Evolutionary conservation across 2,113 vertebrate species (phyloP), one percentile per base, ranked within the genome.

Genomic region (Chunga burmeisteri): DNA sequence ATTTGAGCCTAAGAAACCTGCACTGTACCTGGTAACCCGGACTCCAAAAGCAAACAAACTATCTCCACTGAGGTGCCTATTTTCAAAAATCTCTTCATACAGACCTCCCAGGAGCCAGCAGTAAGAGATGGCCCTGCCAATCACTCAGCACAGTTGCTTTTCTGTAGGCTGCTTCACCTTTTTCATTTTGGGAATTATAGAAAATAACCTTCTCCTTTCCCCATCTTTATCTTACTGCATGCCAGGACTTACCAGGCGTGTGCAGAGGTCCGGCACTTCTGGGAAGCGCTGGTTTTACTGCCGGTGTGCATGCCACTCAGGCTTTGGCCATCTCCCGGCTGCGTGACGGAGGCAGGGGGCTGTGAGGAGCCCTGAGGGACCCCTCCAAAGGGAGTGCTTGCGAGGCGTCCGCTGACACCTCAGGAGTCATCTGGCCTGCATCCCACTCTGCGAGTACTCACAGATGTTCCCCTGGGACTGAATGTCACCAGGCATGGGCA

Each of bases 231-330:
- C 29, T 50, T 22, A 19, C 15, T 13, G 32, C 8, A 8, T 11
- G 36, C 49, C 30, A 29, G 10, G 49, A 16, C 21, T 26, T 50
- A 7, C 9, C 36, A 32, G 0, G 1, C 12, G 1, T 3, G 20
- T 16, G n/a, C 4, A 12, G 40, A 25, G 9, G 23, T 11, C 20
- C n/a, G 5, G 19, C 25, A 4, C 46, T 16, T 32, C 23, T 2
- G 11, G 40, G 30, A 19, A 63, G 58, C 7, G 3, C 27, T 40
- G 56, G 49, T 29, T 42, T 38, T 46, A 11, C 65, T 21, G 32
- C 56, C 19, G 7, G 15, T 22, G 29, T 22, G 25, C 9, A 1
- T 2, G 4, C 29, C 16, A 34, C 29, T 55, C 29, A 2, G 6
- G 6, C 74, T 36, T 29, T 13, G 55, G 27, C 32, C 46, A 5